Base-by-base conservation (phyloP, 2,113 vertebrate species). In the Neodon shergylaensis region DNA sequence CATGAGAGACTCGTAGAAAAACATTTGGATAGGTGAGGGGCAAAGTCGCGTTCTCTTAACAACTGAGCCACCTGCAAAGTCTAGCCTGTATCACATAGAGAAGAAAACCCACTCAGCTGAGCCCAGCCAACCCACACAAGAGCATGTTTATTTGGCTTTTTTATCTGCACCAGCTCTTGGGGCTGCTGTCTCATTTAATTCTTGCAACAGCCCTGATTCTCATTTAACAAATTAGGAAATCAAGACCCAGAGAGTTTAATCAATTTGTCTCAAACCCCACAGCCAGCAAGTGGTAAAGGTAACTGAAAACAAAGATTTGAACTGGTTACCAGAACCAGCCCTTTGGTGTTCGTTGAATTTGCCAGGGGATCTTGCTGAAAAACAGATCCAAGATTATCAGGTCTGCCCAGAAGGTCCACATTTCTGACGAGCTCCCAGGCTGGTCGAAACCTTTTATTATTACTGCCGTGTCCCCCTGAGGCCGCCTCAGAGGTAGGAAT, bases 161-260 rank as follows among this genome's bases (percentile, higher is more conserved):
- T 52, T 72, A 22, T 52, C 66, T 26, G 22, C 4, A 6, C 17
- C 26, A 3, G 21, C 33, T 68, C 52, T 76, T 36, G 7, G 68
- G 78, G 47, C 49, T 5, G 17, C 1, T 22, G 19, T 52, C 77
- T 39, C 70, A n/a, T 47, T 49, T 61, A 44, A 86, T 52, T 42
- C 52, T 74, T 68, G 78, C 26, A 26, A 39, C 2, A 13, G 42
- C 28, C 33, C 14, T 78, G 78, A n/a, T 66, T n/a, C 54, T 63
- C 74, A 84, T 89, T 90, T 78, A 17, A 84, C 19, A 76, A 14
- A 76, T 79, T 19, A 94, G 54, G 74, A 93, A 74, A 87, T 26
- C 3, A 17, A 81, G 78, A 93, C 21, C n/a, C 63, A 92, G 74
- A 49, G 70, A 95, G 88, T 12, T n/a, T 82, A 17, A 88, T 78